A percentile compares a stretch with the other conserved stretches of the same genome.
Conservation (phyloP, 2,888 invertebrate species). For the Trichacis sp. region DNA sequence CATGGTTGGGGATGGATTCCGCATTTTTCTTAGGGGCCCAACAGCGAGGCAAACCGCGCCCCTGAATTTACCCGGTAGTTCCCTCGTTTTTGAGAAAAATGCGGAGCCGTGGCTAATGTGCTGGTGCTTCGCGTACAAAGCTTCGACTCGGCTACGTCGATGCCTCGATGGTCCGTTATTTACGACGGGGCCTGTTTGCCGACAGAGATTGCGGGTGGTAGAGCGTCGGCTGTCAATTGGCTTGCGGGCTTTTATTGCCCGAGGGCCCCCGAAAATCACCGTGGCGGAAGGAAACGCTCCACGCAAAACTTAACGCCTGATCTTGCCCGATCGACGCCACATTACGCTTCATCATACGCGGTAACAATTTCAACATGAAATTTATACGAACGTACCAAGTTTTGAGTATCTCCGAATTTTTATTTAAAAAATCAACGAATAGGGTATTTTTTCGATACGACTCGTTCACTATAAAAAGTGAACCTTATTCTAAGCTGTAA, state of each 20-base stretch:
- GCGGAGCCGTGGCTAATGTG: slow-evolving; percentile 47
- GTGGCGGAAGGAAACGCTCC: slow-evolving; percentile 14
- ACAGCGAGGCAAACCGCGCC: slow-evolving; percentile 41
- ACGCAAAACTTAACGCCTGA: slow-evolving; percentile 24
- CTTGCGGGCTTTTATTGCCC: slow-evolving; percentile 30
- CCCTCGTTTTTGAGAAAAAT: slow-evolving; percentile 34
- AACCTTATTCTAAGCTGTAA: too few relatives aligned
- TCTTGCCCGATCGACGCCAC: slow-evolving; percentile 19
- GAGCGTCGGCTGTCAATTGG: not conserved
- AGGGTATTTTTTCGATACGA: too few relatives aligned
- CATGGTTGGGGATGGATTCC: slow-evolving; percentile 11
- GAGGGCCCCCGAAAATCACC: slow-evolving; percentile 35
- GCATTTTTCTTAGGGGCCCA: slow-evolving; percentile 2
- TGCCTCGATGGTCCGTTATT: slow-evolving; percentile 48
- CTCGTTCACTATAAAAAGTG: too few relatives aligned
- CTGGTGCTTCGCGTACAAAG: slow-evolving; percentile 45
- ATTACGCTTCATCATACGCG: slow-evolving; percentile 44
- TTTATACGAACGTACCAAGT: too few relatives aligned
- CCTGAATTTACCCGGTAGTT: slow-evolving; percentile 48
- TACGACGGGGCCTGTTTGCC: slow-evolving; percentile 58
- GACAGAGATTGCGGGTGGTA: slow-evolving; percentile 63
- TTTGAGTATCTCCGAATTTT: too few relatives aligned
- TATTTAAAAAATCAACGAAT: too few relatives aligned
- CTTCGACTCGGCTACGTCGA: slow-evolving; percentile 16
- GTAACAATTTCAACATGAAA: too few relatives aligned